Base-by-base conservation (phyloP, 2,888 invertebrate genomes). In the Abrostola tripartita region DNA sequence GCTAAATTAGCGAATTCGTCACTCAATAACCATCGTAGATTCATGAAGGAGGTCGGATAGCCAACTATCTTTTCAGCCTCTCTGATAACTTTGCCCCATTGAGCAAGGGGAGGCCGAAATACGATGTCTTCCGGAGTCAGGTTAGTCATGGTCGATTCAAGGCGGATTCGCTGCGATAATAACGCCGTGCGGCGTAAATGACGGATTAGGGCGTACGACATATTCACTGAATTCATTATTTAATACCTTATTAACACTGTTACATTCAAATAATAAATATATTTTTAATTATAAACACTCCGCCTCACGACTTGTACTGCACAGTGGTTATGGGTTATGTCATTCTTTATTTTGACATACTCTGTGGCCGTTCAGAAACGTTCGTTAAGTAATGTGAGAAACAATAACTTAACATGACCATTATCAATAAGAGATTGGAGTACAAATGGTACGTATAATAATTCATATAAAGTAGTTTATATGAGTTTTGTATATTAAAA, bases 1-100 rank as follows among this genome's bases (percentile, higher is more conserved):
- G 95, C 95, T 81, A 95, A 89, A 92, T 96, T 96, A 66, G 95
- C 95, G 83, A 96, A 95, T 93, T 96, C 96, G 85, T 96, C 96
- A 86, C 95, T 95, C 76, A 95, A 92, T 81, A 95, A 88, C 96
- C 96, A 96, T 88, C 95, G 90, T 81, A 95, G 90, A 85, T 95
- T 95, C 93, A 95, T 95, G 81, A 95, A 95, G 69, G 95, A 95
- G 85, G 96, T 95, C 73, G 96, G 95, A 89, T 96, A 92, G 78
- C 95, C 94, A 59, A 95, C 95, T 72, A 95, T 92, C 75, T 94
- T 94, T 70, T 95, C 95, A 49, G 95, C 95, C 84, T 95, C 94
- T 79, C 89, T 90, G 44, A 94, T 92, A 81, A 93, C 88, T 87
- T 92, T 92, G 81, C 90, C 87, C 94, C 92, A 92, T 68, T 76